A percentile compares a stretch with the other conserved stretches of the same genome.
These are phyloP conservation scores for Apogon hyalosoma DNA, from an alignment of 2,797 vertebrate species.

Conservation along the genomic window DNA sequence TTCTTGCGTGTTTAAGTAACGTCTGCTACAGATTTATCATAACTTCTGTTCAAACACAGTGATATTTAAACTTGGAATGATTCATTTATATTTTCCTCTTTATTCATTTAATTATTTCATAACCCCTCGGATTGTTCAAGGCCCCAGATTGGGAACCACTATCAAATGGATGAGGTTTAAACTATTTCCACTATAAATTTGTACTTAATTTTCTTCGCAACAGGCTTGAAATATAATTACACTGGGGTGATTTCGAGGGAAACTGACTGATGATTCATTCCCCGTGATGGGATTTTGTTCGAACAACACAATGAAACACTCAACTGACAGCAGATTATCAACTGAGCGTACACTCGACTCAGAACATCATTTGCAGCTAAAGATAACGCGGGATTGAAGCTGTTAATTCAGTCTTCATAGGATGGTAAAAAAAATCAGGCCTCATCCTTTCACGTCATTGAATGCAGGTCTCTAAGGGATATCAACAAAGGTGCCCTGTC, in stretches of 20 bases:
- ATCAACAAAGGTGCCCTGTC: constrained; percentile 18
- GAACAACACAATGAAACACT: constrained; percentile 8
- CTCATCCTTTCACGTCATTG: constrained; percentile 28
- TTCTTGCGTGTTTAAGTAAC: too few relatives aligned
- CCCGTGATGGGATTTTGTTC: constrained; percentile 17
- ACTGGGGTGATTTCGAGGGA: constrained; percentile 9
- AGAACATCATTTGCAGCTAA: constrained; percentile 25
- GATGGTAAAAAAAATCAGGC: constrained; percentile 12
- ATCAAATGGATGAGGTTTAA: background rate
- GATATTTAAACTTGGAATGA: background rate
- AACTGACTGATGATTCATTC: constrained; percentile 14
- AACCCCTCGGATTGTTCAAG: background rate
- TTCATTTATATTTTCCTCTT: background rate
- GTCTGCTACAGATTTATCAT: too few relatives aligned
- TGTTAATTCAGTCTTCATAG: constrained; percentile 29
- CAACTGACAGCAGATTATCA: constrained; percentile 14
- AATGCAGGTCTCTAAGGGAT: constrained; percentile 20
- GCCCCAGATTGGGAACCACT: background rate
- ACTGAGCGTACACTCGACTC: constrained; percentile 7
- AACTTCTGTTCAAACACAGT: background rate
- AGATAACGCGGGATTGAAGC: background rate
- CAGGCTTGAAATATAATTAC: constrained; percentile 7
- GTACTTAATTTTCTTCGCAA: constrained; percentile 1
- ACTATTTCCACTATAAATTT: background rate
- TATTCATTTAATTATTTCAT: background rate